phyloP scores from a whole-genome alignment of 2,888 invertebrate genomes.

The Noctua janthe region DNA sequence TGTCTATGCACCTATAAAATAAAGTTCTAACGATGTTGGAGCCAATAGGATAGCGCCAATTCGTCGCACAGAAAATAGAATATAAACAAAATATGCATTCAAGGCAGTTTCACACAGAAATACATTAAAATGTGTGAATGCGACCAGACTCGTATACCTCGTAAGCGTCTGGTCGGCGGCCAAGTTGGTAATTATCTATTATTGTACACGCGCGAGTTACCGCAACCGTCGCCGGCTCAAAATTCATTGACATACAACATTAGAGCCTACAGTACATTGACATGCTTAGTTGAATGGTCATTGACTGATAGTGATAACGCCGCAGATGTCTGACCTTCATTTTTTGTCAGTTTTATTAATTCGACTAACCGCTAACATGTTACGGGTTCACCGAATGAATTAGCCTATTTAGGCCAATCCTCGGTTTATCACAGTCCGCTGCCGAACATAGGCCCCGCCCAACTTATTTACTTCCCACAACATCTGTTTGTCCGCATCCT shows the following conservation, averaged over 20 bases:
- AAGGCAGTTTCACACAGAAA: constrained; percentile 33
- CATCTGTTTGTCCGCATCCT: constrained; percentile 17
- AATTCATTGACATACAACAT: constrained; percentile 44
- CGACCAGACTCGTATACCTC: constrained; percentile 15
- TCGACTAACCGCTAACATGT: constrained; percentile 1
- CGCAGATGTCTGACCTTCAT: constrained; percentile 34
- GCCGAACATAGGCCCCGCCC: constrained; percentile 8
- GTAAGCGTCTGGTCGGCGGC: constrained; percentile 54
- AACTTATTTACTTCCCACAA: constrained; percentile 29
- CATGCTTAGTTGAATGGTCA: constrained; percentile 50
- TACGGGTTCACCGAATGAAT: background rate
- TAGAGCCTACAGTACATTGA: constrained; percentile 52
- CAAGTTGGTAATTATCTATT: constrained; percentile 61
- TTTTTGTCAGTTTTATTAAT: constrained; percentile 17
- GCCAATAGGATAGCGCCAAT: background rate
- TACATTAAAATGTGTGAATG: constrained; percentile 33
- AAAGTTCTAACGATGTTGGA: background rate
- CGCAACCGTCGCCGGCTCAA: constrained; percentile 22
- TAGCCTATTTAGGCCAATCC: constrained; percentile 28
- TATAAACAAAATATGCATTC: constrained; percentile 32
- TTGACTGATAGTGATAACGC: constrained; percentile 56
- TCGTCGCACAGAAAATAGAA: constrained; percentile 27
- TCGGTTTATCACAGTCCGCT: background rate
- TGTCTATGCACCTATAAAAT: background rate
- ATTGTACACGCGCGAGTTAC: constrained; percentile 36